Percentiles rank a stretch among this genome's conserved stretches.
Conservation (phyloP, 2,113 vertebrate species). For the Maccullochella peelii region DNA sequence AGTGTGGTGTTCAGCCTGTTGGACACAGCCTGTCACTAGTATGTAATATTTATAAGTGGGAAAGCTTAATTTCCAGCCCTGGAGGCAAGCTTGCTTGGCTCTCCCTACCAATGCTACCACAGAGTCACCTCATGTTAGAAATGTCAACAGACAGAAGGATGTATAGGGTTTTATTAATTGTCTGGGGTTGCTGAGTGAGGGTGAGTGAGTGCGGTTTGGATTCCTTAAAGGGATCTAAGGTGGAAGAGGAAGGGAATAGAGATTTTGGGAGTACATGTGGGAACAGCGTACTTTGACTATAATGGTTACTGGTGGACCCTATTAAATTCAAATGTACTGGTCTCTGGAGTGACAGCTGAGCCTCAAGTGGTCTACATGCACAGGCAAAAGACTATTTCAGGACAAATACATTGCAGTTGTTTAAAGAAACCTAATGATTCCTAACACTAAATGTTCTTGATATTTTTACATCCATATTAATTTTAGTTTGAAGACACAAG, state of each 20-base stretch:
- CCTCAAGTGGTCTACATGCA: not conserved
- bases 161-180: slow-evolving; percentile 30
- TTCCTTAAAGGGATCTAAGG: not conserved
- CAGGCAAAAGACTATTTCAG: not conserved
- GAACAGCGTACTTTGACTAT: not conserved
- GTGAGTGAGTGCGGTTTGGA: not conserved
- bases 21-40: slow-evolving; percentile 70
- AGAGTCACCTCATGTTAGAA: slow-evolving; percentile 27
- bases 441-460: not conserved
- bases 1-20: slow-evolving; percentile 67
- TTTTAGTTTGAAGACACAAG: not conserved
- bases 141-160: slow-evolving; percentile 3
- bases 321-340: not conserved
- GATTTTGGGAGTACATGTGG: not conserved
- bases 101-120: slow-evolving; percentile 16
- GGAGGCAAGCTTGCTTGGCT: slow-evolving; percentile 34
- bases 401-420: not conserved
- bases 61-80: slow-evolving; percentile 53
- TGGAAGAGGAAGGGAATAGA: not conserved
- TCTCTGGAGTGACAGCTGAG: not conserved
- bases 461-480: not conserved
- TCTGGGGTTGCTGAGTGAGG: slow-evolving; percentile 1
- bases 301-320: not conserved
- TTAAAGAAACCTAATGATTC: not conserved
- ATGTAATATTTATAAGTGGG: slow-evolving; percentile 57